Conservation (phyloP, 30 jellyfish, hydroid and myxozoan species). For the Aurelia aurita region DNA sequence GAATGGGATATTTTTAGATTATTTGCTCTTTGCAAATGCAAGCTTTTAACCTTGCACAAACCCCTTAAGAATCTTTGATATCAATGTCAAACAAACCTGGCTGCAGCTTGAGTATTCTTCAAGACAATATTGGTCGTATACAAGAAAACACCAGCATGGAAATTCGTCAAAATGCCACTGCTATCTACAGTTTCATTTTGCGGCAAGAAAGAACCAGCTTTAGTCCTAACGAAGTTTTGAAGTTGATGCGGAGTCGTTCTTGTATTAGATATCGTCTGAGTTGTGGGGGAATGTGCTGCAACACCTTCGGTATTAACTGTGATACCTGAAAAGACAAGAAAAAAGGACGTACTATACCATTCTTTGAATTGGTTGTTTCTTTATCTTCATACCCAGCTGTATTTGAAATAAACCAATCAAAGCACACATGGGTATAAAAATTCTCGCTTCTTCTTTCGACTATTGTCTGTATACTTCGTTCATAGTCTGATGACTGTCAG, state of each 20-base stretch:
- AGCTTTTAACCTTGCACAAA: no score
- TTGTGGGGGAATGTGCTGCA: conserved; percentile 44
- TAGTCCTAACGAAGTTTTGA: conserved; percentile 31
- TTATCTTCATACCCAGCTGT: no score
- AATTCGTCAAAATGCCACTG: conserved; percentile 59
- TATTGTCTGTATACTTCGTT: no score
- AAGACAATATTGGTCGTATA: conserved; percentile 62
- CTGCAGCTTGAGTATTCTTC: conserved; percentile 41
- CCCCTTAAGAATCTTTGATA: no score
- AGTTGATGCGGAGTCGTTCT: conserved; percentile 51
- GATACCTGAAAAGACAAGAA: conserved; percentile 29
- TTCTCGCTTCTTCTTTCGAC: no score
- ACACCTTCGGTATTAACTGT: conserved; percentile 71
- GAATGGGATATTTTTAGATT: no score
- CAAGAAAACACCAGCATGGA: conserved; percentile 86
- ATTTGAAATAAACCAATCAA: no score
- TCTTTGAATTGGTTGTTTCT: no score
- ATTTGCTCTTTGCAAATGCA: no score
- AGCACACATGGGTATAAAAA: no score
- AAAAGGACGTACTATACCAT: no score
- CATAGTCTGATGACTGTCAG: no score
- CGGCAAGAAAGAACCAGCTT: conserved; percentile 61
- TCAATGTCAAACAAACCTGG: conserved; percentile 18
- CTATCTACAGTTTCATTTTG: conserved; percentile 69
- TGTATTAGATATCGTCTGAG: conserved; percentile 18